Percentiles rank a stretch among this genome's conserved stretches.
These are phyloP conservation scores for Theonella swinhoei DNA, from an alignment of 37 sponge, comb jelly and placozoan species.

Conservation along the genomic window DNA sequence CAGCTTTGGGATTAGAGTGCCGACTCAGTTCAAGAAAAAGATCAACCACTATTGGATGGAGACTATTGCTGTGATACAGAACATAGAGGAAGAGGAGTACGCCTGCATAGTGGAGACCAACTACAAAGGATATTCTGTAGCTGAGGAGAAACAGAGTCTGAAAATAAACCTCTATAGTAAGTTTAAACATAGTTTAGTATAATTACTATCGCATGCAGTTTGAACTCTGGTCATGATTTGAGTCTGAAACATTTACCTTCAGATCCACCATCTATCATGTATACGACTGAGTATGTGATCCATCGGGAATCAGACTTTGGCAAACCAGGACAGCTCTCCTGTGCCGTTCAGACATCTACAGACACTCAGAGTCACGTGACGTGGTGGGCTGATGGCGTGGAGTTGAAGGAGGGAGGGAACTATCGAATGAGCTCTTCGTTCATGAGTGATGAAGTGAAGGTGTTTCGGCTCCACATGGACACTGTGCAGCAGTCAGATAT, in stretches of 20 bases:
- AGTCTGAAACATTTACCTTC: neutral
- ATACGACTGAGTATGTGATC: constrained; percentile 30
- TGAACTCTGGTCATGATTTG: no score
- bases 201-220: no score
- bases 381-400: constrained; percentile 17
- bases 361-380: constrained; percentile 18
- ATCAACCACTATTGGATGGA: neutral
- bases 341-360: constrained; percentile 19
- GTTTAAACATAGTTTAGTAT: neutral
- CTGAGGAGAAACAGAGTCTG: neutral
- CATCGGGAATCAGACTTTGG: constrained; percentile 18
- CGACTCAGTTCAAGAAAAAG: neutral
- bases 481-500: constrained; percentile 27
- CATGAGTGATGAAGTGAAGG: neutral
- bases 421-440: neutral
- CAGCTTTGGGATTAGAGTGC: neutral
- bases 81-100: constrained; percentile 13
- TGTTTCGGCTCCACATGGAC: neutral
- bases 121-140: constrained; percentile 17
- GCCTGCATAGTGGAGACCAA: constrained; percentile 8
- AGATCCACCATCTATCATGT: constrained; percentile 36
- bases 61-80: neutral
- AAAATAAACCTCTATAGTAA: constrained; percentile 11
- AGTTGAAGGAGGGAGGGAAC: neutral
- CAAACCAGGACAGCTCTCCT: constrained; percentile 5